phyloP scores from a whole-genome alignment of 1,140 invertebrate genomes.

The Drosophila burlai region DNA sequence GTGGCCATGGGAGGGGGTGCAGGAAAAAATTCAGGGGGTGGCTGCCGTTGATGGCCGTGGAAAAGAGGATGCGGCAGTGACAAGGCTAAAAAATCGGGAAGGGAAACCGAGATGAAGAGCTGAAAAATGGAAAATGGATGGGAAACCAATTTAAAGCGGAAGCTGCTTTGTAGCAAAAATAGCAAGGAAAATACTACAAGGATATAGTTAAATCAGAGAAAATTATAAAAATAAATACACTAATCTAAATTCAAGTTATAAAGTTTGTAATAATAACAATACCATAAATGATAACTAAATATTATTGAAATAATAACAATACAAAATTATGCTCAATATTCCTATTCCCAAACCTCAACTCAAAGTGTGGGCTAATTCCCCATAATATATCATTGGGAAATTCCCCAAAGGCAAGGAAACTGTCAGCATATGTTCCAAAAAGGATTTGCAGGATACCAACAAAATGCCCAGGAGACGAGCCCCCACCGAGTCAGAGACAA shows the following conservation, averaged over 20 bases:
- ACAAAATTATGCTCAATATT: not conserved
- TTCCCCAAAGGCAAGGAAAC: constrained; percentile 8
- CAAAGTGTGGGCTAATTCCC: constrained; percentile 8
- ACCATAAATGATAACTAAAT: too few species aligned
- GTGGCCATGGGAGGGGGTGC: not conserved
- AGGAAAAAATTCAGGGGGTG: not conserved
- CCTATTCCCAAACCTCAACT: not conserved
- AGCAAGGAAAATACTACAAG: not conserved
- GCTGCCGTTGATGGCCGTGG: constrained; percentile 50
- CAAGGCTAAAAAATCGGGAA: constrained; percentile 35
- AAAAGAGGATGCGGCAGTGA: constrained; percentile 45
- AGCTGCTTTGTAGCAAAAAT: constrained; percentile 9
- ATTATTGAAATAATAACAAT: not conserved
- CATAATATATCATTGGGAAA: constrained; percentile 22
- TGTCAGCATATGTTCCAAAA: constrained; percentile 65
- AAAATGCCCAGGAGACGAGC: constrained; percentile 29
- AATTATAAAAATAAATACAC: not conserved
- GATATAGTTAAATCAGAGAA: not conserved
- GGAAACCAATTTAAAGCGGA: constrained; percentile 50
- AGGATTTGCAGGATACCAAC: constrained; percentile 29
- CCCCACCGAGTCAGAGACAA: constrained; percentile 14
- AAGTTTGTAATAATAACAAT: not conserved
- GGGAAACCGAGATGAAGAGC: constrained; percentile 14
- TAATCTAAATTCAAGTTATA: not conserved
- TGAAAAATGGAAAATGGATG: constrained; percentile 26